Evolutionary conservation across 2,888 invertebrate genomes (phyloP), one percentile per base, ranked within the genome.

Genomic region (Panzeria rudis): DNA sequence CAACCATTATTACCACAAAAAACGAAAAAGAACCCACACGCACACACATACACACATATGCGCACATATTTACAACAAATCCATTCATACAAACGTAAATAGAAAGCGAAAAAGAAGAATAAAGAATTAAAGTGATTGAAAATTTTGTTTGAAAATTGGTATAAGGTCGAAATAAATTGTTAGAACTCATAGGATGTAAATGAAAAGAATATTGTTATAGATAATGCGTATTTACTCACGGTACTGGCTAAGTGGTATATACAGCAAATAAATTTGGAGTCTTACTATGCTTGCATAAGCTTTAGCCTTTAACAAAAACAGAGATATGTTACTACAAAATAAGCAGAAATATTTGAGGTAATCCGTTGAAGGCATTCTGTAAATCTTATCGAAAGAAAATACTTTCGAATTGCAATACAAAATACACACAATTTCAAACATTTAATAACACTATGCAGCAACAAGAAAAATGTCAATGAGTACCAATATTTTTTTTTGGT

Each of bases 1-100:
- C 73, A 80, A 73, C 73, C 80, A 68, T 80, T 73, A 47, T 73
- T 68, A 80, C 56, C 73, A 66, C 79, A 85, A 44, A 62, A 52
- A 59, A 13, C 9, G 41, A 56, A 59, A 20, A 35, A 54, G 13
- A 38, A 54, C n/a, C 17, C 15, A 47, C 23, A 68, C 15, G 20
- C 52, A 59, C 29, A 62, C 13, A 77, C 11, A 62, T 1, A 59
- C 29, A 62, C 13, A 77, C 11, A 62, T 1, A 75, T 0, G 8
- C 52, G 25, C 13, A 7, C 1, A 25, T 23, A 61, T 47, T 23
- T 17, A 61, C 5, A 17, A 35, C 47, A 38, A 38, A 68, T 32
- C 0, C 44, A 71, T 44, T 11, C 17, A n/a, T 3, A 29, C 17
- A 50, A 13, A 61, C 13, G 17, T 29, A 54, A 17, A 29, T 38